Evolutionary conservation across 92 coral and sea anemone species (phyloP).

Genomic region (Hydrozoanthus gracilis): DNA sequence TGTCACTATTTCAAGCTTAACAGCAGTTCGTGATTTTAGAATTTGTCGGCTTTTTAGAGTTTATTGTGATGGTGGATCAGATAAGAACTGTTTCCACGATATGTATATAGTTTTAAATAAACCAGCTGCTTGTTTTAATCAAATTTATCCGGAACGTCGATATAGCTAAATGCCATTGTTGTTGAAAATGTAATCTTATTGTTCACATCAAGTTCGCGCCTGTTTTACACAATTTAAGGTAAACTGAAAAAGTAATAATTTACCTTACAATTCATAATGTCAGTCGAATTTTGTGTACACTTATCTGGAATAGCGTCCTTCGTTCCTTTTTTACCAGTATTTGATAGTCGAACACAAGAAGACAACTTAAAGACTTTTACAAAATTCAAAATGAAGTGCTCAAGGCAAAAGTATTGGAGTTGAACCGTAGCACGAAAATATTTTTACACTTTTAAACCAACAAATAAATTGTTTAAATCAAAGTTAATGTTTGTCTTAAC

Average conservation of each 20-base stretch:
- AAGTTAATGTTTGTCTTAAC: too few relatives aligned
- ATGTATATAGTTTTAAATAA: not conserved
- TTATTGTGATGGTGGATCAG: not conserved
- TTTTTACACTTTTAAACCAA: too few relatives aligned
- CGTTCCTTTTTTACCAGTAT: too few relatives aligned
- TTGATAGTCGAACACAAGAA: too few relatives aligned
- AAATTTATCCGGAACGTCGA: too few relatives aligned
- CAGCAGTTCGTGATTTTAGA: not conserved
- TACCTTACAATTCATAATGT: not conserved
- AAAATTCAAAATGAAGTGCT: too few relatives aligned
- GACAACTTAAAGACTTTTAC: too few relatives aligned
- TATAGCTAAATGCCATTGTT: not conserved
- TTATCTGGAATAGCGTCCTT: too few relatives aligned
- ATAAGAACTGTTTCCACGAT: not conserved
- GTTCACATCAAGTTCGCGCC: slow-evolving; percentile 21
- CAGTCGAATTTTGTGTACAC: not conserved
- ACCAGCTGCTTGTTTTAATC: too few relatives aligned
- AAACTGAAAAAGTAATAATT: not conserved
- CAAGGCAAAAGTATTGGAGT: too few relatives aligned
- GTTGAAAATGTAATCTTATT: not conserved
- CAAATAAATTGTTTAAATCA: too few relatives aligned
- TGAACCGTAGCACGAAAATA: too few relatives aligned
- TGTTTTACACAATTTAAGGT: not conserved
- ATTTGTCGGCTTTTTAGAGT: not conserved
- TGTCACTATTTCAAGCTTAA: not conserved